These are phyloP conservation scores for Thyatira batis DNA, from an alignment of 2,888 invertebrate species.

Conservation along the genomic window DNA sequence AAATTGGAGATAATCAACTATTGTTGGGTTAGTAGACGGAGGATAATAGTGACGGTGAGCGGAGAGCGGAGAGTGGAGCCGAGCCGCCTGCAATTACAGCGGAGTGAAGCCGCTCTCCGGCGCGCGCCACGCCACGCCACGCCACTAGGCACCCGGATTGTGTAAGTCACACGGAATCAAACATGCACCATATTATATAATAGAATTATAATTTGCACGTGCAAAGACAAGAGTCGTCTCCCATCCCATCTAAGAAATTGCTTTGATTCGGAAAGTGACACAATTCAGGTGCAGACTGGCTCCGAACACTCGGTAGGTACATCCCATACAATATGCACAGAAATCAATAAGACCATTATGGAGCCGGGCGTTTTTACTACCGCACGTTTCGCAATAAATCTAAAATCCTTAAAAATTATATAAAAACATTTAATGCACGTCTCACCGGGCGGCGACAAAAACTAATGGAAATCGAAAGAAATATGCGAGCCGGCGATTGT, in stretches of 20 bases:
- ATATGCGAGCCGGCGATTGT: slow-evolving; percentile 57
- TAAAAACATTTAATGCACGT: slow-evolving; percentile 53
- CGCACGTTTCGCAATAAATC: slow-evolving; percentile 52
- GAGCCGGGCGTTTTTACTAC: not conserved
- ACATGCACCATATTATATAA: no score
- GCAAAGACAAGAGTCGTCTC: no score
- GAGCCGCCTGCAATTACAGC: not conserved
- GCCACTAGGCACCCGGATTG: not conserved
- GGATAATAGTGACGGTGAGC: not conserved
- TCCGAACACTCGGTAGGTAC: not conserved
- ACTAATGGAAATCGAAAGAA: slow-evolving; percentile 55
- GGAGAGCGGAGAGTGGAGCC: not conserved
- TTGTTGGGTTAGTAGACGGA: not conserved
- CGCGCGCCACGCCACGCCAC: no score
- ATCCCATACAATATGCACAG: not conserved
- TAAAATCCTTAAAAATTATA: slow-evolving; percentile 13
- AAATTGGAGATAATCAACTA: not conserved
- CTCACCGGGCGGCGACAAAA: slow-evolving; percentile 37
- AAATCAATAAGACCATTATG: not conserved
- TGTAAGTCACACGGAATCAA: no score
- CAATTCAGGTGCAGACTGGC: not conserved
- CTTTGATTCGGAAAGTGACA: no score
- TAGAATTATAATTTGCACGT: no score
- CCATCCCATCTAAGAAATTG: no score
- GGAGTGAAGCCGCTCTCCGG: not conserved